Evolutionary conservation across 2,888 invertebrate genomes (phyloP), one percentile per base, ranked within the genome.

Genomic region (Stenodera caucasica): DNA sequence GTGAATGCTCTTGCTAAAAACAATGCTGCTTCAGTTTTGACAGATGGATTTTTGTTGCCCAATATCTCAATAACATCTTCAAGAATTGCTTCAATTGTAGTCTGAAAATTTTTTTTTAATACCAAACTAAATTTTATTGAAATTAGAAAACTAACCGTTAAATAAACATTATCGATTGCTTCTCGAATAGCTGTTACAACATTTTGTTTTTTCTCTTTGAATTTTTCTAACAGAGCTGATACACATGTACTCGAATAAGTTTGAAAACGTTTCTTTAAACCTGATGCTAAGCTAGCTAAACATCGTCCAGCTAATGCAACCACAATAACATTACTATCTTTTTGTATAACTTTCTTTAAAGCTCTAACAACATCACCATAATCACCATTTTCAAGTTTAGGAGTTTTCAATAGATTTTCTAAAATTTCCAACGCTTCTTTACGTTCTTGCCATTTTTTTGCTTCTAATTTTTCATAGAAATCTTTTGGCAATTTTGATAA

Each of bases 391-490:
- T 96, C 96, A 50, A 98, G 79, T 78, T 91, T 96, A 0, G 93
- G 96, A 75, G 86, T 87, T 70, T 91, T 90, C 9, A 93, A 77
- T 18, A 96, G 81, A 66, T 85, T 86, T 67, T 95, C 93, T 11
- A 98, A 78, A 0, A 84, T 83, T 70, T 98, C 98, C 12, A 99
- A 79, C 0, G 91, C 91, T 77, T 98, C 97, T 77, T 96, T 97
- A 29, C 99, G 84, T 59, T 98, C 94, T 76, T 94, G 94, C 99
- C 97, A 99, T 76, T 96, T 98, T 80, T 95, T 97, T 0, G 93
- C 93, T 73, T 98, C 96, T 3, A 94, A 78, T 78, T 96, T 94
- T 3, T 97, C 96, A 77, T 90, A 96, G 80, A 98, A 98, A 80
- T 98, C 96, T 81, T 95, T 94, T 0, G 98, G 96, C 33, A 99